Evolutionary conservation across 2,113 vertebrate genomes (phyloP).

Genomic region (Pygoscelis antarcticus): DNA sequence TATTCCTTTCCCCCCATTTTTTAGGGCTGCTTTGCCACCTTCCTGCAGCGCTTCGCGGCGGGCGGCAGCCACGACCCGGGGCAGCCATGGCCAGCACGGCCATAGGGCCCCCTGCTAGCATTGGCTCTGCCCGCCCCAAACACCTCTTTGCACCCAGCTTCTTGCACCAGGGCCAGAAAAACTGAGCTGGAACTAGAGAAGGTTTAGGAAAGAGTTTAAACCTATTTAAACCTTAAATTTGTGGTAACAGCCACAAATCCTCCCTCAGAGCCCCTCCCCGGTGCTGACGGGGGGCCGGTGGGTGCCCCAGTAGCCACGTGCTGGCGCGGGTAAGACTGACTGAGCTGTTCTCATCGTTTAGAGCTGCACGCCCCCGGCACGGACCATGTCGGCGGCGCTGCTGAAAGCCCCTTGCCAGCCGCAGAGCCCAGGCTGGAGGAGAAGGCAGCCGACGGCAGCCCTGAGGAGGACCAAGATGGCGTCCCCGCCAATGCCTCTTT

Average conservation of each 20-base stretch:
- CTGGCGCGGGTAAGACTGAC: slow-evolving; percentile 64
- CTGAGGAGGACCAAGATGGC: slow-evolving; percentile 12
- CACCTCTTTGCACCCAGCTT: slow-evolving; percentile 45
- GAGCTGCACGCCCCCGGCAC: slow-evolving; percentile 68
- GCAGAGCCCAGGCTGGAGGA: slow-evolving; percentile 67
- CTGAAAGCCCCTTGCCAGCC: slow-evolving; percentile 58
- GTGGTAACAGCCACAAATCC: not conserved
- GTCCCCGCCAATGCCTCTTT: not conserved
- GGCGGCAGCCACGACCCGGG: not conserved
- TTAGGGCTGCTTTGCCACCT: not conserved
- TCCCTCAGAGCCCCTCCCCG: not conserved
- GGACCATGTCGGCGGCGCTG: slow-evolving; percentile 66
- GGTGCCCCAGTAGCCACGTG: accelerated
- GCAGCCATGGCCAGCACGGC: not conserved
- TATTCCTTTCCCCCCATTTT: not conserved
- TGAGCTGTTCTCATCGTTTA: slow-evolving; percentile 82
- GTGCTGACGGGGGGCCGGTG: accelerated
- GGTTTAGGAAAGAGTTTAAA: slow-evolving; percentile 18
- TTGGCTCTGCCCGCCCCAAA: not conserved
- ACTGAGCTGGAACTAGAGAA: not conserved
- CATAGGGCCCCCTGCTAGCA: not conserved
- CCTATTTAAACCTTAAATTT: not conserved
- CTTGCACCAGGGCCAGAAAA: slow-evolving; percentile 24
- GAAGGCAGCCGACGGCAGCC: not conserved
- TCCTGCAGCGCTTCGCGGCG: not conserved